Base-by-base conservation (phyloP, 2,113 vertebrate genomes). In the Peucedramus taeniatus region DNA sequence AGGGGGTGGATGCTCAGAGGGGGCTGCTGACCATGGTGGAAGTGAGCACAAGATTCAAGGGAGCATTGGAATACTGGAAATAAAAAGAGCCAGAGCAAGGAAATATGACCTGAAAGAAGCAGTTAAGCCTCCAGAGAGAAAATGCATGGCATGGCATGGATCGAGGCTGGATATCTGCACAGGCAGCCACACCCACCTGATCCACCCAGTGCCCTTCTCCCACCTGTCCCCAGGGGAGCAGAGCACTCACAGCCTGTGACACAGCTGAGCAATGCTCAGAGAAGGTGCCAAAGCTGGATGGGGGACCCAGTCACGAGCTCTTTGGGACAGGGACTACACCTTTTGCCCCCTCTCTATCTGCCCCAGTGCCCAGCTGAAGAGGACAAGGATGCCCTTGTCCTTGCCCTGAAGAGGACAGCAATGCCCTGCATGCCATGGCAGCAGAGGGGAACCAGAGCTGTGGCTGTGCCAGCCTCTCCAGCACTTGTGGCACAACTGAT, bases 381-480 rank as follows among this genome's bases (percentile, higher is more conserved):
- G 27, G n/a, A n/a, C n/a, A n/a, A n/a, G n/a, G n/a, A n/a, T n/a
- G n/a, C n/a, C n/a, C n/a, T n/a, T n/a, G n/a, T n/a, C n/a, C n/a
- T n/a, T n/a, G n/a, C n/a, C n/a, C n/a, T n/a, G n/a, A n/a, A n/a
- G n/a, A 53, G 75, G 61, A 31, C 42, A 57, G 51, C 51, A 22
- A 3, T 5, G n/a, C 37, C 69, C 33, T 1, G 1, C 35, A 61
- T 22, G 31, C 59, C 10, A 1, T 1, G 1, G 17, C 26, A 74
- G 45, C 45, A 56, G 56, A 39, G 18, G 40, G 57, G 64, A 81
- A 33, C 13, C 51, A 72, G 82, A 56, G 68, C 81, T 40, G 54
- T 15, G 59, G 35, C 3, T 4, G 5, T 51, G 42, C 71, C 1
- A 2, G 39, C 24, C 22, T 61, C 54, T 39, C 66, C 20, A 61